Evolutionary conservation across 2,113 vertebrate species (phyloP).

Genomic region (Bubo scandiacus): DNA sequence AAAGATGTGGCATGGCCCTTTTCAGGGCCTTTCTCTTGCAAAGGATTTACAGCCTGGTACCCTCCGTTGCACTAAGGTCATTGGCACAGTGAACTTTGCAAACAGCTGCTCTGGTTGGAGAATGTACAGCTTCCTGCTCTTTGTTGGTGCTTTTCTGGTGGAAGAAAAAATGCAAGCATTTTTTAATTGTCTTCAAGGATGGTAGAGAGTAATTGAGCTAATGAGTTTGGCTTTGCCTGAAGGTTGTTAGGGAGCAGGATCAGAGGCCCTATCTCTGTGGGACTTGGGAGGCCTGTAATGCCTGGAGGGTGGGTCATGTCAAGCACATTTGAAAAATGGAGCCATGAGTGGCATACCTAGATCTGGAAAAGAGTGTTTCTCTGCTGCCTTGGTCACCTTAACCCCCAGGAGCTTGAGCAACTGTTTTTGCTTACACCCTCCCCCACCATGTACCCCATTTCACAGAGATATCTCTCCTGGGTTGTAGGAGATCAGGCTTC

Average conservation of each 20-base stretch:
- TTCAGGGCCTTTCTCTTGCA: neutral
- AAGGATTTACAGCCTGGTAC: neutral
- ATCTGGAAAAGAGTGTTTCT: neutral
- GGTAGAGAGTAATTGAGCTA: neutral
- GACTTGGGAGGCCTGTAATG: neutral
- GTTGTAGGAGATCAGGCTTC: fast-evolving
- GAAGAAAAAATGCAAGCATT: neutral
- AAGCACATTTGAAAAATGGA: neutral
- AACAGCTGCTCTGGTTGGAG: neutral
- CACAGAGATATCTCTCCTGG: neutral
- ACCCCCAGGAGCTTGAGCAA: neutral
- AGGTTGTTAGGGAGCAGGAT: neutral
- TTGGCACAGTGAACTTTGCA: neutral
- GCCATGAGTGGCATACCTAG: neutral
- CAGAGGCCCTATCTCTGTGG: neutral
- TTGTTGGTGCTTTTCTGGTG: neutral
- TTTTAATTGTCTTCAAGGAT: neutral
- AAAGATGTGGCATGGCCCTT: neutral
- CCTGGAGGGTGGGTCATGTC: fast-evolving
- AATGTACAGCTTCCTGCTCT: neutral
- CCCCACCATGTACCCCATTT: neutral
- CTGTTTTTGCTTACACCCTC: neutral
- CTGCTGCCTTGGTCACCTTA: neutral
- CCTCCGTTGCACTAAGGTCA: neutral
- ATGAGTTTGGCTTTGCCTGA: neutral